Base-by-base conservation (phyloP, 2,888 invertebrate genomes). In the Synanthedon andrenaeformis region DNA sequence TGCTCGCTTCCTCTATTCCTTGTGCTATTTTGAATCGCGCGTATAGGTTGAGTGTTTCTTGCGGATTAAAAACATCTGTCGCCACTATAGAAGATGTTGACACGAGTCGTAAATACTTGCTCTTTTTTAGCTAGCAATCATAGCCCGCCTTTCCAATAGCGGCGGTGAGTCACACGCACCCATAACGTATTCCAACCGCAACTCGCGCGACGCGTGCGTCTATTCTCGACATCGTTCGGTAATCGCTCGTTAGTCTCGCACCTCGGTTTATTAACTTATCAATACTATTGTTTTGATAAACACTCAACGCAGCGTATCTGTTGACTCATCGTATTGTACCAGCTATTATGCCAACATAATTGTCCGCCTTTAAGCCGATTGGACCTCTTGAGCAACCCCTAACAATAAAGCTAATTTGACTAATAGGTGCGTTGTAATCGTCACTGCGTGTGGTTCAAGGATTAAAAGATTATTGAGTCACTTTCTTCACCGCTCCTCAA, bases 381-480 rank as follows among this genome's bases (percentile, higher is more conserved):
- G 81, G 73, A 74, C 68, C 69, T 64, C 76, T 78, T 79, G 75
- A 72, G 79, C 79, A 79, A 82, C 79, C 67, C 67, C 68, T 74
- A 85, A 87, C 86, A 87, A 87, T 87, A 85, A 80, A 76, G 79
- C 85, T 84, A 85, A 87, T 87, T 87, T 87, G 86, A 85, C 87
- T 87, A 86, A 86, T 87, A 84, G 85, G 80, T 82, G 82, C 84
- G 75, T 81, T 79, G 87, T 85, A 86, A 87, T 86, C 82, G 75
- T 83, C 85, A 74, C 81, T 72, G 82, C 85, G 87, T 87, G 86
- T 84, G 86, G 86, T 74, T 81, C 74, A 76, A 76, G 86, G 85
- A 85, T 85, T 84, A 85, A 75, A 70, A 70, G 74, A 74, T 74
- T 70, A 66, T 74, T 74, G 72, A 70, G 75, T 64, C 69, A 51